Conservation (phyloP, 2,888 invertebrate species). For the Drosophila anomalata region DNA sequence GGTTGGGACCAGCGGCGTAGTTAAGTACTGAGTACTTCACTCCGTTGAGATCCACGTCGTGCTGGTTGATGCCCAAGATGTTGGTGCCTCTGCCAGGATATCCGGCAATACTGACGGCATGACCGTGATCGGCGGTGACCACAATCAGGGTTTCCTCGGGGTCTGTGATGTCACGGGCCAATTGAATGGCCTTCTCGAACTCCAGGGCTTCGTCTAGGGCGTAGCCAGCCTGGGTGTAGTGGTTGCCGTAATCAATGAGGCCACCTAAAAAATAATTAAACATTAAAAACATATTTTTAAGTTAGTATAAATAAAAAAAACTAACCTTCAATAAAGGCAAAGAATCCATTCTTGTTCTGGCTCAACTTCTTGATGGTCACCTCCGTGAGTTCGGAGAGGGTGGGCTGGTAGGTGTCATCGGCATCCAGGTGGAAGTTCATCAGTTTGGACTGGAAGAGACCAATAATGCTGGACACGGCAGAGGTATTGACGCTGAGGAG, state of each 20-base stretch:
- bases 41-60: constrained; percentile 65
- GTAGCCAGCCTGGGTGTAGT: constrained; percentile 86
- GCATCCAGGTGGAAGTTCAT: constrained; percentile 86
- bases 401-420: constrained; percentile 84
- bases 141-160: constrained; percentile 91
- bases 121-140: constrained; percentile 91
- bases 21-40: constrained; percentile 88
- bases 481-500: constrained; percentile 84
- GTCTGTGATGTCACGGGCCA: constrained; percentile 86
- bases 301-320: neutral
- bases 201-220: constrained; percentile 92
- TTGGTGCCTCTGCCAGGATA: constrained; percentile 87
- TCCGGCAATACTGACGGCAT: constrained; percentile 90
- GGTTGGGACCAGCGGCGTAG: constrained; percentile 89
- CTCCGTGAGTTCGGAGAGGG: constrained; percentile 87
- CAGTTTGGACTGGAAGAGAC: constrained; percentile 85
- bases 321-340: constrained; percentile 85
- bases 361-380: constrained; percentile 87
- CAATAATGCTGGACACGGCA: constrained; percentile 85
- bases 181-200: constrained; percentile 88
- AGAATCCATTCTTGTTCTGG: constrained; percentile 86
- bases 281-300: neutral
- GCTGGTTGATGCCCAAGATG: constrained; percentile 84
- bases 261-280: constrained; percentile 84
- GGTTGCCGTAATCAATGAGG: constrained; percentile 91